phyloP scores from a whole-genome alignment of 2,797 vertebrate genomes.

The Somateria mollissima region DNA sequence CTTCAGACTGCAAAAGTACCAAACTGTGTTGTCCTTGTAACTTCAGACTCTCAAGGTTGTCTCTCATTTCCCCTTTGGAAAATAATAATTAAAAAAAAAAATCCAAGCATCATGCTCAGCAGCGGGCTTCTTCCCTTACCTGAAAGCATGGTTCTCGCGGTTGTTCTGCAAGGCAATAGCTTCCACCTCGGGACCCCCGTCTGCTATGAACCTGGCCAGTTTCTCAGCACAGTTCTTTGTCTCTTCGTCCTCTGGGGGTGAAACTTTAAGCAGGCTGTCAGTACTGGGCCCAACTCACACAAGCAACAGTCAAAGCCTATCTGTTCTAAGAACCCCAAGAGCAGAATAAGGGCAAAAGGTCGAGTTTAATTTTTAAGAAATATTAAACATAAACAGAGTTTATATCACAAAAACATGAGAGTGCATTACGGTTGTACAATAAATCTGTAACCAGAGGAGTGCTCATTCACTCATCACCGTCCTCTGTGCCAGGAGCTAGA shows the following conservation, averaged over 20 bases:
- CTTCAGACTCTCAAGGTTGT: not conserved
- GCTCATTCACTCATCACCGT: not conserved
- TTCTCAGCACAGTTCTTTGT: conserved; percentile 89
- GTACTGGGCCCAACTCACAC: conserved; percentile 94
- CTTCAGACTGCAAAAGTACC: not conserved
- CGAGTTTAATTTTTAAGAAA: conserved; percentile 65
- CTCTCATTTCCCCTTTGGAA: no score
- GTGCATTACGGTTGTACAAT: not conserved
- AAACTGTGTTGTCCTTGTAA: not conserved
- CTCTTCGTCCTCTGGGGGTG: conserved; percentile 95
- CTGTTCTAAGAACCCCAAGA: conserved; percentile 89
- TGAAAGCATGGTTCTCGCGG: conserved; percentile 89
- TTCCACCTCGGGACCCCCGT: conserved; percentile 94
- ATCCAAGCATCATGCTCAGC: accelerated
- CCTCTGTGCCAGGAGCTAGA: not conserved
- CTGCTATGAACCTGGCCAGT: conserved; percentile 92
- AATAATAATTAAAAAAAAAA: not conserved
- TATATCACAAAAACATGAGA: conserved; percentile 21
- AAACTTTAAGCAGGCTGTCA: conserved; percentile 99
- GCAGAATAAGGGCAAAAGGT: conserved; percentile 79
- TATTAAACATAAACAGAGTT: conserved; percentile 55
- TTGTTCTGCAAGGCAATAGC: conserved; percentile 91
- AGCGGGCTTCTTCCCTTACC: conserved; percentile 71
- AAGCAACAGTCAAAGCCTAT: conserved; percentile 90
- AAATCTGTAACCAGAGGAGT: not conserved